Conservation (phyloP, 2,888 invertebrate species). For the Limenitis camilla region DNA sequence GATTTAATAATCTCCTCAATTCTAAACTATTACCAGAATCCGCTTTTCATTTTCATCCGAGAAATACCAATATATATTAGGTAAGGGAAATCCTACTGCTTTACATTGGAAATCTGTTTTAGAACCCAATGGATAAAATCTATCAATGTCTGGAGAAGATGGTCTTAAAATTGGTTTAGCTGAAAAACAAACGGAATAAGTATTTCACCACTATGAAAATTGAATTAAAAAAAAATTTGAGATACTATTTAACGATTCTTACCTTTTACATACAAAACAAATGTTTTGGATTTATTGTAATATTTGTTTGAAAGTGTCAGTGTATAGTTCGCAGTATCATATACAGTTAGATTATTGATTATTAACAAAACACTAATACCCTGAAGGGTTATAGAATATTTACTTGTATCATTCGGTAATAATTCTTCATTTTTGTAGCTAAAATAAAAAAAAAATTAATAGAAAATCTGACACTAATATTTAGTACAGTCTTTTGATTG, state of each 20-base stretch:
- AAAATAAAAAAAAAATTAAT: background rate
- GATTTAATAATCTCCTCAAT: background rate
- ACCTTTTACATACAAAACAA: conserved; percentile 41
- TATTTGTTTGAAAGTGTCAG: conserved; percentile 39
- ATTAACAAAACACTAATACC: conserved; percentile 25
- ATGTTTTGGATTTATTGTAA: conserved; percentile 27
- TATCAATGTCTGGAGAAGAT: conserved; percentile 30
- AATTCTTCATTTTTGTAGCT: conserved; percentile 29
- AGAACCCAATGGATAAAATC: conserved; percentile 32
- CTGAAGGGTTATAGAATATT: conserved; percentile 25
- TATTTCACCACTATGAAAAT: background rate
- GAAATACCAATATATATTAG: conserved; percentile 46
- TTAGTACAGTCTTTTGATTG: too few relatives aligned
- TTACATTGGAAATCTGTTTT: conserved; percentile 37
- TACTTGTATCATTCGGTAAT: conserved; percentile 21
- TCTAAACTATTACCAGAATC: too few relatives aligned
- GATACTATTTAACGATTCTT: too few relatives aligned
- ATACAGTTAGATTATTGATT: conserved; percentile 33
- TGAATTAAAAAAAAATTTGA: background rate
- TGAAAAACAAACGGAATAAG: conserved; percentile 31
- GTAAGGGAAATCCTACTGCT: conserved; percentile 49
- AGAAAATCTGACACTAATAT: too few relatives aligned
- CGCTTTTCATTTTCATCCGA: conserved; percentile 28
- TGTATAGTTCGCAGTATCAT: conserved; percentile 51
- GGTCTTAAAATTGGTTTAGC: conserved; percentile 41